Evolutionary conservation across 2,888 invertebrate genomes (phyloP).

Genomic region (Idaea straminata): DNA sequence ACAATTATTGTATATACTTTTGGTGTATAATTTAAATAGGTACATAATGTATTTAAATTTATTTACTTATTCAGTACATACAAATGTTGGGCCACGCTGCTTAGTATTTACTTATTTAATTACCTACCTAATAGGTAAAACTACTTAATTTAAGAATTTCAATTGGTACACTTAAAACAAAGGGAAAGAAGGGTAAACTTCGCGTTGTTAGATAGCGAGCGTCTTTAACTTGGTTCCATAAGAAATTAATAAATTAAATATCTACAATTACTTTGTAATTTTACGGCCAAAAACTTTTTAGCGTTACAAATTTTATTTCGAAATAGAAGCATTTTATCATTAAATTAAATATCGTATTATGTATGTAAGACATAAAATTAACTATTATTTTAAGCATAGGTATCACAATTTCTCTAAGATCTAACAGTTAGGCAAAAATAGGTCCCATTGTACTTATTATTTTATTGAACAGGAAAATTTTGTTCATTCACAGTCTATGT

Average conservation of each 20-base stretch:
- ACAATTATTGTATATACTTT: neutral
- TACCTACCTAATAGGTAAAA: constrained; percentile 14
- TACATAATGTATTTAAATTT: constrained; percentile 13
- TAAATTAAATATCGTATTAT: constrained; percentile 26
- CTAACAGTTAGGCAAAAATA: constrained; percentile 63
- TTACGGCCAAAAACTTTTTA: neutral
- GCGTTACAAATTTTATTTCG: neutral
- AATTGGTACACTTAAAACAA: neutral
- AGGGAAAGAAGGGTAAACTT: neutral
- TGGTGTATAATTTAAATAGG: constrained; percentile 10
- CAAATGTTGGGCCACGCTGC: neutral
- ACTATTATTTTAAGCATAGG: constrained; percentile 33
- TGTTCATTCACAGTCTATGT: constrained; percentile 13
- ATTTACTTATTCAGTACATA: neutral
- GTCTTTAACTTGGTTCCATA: too few relatives aligned
- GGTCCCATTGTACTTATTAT: constrained; percentile 59
- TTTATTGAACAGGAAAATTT: constrained; percentile 40
- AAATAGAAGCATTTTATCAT: neutral
- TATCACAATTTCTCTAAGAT: constrained; percentile 49
- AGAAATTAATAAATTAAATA: too few relatives aligned
- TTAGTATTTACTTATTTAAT: neutral
- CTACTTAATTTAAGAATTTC: neutral
- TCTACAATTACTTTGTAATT: neutral
- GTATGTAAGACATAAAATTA: constrained; percentile 6
- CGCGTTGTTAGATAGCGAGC: too few relatives aligned